phyloP scores from a whole-genome alignment of 2,888 invertebrate species.

The Cotesia congregata region DNA sequence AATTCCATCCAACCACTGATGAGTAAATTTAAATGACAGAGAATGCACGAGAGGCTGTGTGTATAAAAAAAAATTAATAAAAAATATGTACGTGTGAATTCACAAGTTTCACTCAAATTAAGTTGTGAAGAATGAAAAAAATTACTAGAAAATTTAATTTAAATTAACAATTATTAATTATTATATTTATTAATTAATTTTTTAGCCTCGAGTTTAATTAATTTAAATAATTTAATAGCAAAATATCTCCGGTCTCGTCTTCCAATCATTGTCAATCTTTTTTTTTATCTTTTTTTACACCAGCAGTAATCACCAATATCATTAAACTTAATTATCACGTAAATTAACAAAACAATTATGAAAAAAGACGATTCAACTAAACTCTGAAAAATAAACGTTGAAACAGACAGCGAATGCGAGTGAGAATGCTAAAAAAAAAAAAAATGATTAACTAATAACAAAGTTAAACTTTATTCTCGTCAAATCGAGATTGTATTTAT shows the following conservation, averaged over 20 bases:
- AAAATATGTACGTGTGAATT: conserved; percentile 1
- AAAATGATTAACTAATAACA: neutral
- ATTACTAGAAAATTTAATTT: neutral
- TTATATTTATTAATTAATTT: neutral
- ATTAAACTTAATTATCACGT: neutral
- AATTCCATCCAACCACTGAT: neutral
- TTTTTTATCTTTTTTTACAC: conserved; percentile 22
- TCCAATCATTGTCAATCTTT: conserved; percentile 37
- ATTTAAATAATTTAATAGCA: neutral
- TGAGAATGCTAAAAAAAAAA: neutral
- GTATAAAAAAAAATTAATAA: neutral
- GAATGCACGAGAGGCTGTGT: neutral
- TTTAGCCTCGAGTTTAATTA: neutral
- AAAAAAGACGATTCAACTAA: neutral
- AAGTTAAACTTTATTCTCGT: neutral
- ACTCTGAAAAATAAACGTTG: neutral
- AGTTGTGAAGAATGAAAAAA: neutral
- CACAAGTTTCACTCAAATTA: neutral
- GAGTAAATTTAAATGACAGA: conserved; percentile 1
- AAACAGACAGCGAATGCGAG: neutral
- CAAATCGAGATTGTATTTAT: neutral
- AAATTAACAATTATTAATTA: too few species aligned
- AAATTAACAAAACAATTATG: neutral
- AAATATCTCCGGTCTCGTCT: conserved; percentile 43
- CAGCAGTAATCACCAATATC: conserved; percentile 10